Evolutionary conservation across 1,140 invertebrate species (phyloP).

Genomic region (Eubasilissa regina): DNA sequence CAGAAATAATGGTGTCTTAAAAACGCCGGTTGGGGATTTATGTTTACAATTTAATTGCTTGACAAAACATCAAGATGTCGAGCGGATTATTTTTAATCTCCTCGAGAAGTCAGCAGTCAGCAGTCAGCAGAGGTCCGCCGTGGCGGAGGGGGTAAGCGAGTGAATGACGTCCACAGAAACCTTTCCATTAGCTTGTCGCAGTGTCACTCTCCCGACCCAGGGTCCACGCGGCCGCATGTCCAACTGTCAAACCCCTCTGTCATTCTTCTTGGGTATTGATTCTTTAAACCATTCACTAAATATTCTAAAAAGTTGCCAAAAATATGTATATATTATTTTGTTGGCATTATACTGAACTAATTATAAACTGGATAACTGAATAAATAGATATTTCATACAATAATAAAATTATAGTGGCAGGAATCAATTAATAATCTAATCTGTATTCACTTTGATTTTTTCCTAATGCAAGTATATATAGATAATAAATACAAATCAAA

Average conservation of each 20-base stretch:
- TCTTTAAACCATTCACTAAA: neutral
- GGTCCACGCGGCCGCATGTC: neutral
- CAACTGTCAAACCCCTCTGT: neutral
- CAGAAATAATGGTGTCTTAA: too few relatives aligned
- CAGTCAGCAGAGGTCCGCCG: neutral
- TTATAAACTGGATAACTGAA: too few relatives aligned
- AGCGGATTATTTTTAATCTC: constrained; percentile 10
- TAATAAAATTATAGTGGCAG: too few relatives aligned
- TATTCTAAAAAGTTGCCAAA: too few relatives aligned
- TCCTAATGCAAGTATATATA: too few relatives aligned
- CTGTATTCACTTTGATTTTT: too few relatives aligned
- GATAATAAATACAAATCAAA: too few relatives aligned
- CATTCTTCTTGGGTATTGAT: neutral
- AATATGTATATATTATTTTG: too few relatives aligned
- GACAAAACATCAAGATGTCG: neutral
- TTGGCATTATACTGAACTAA: too few relatives aligned
- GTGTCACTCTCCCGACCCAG: constrained; percentile 28
- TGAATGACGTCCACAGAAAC: constrained; percentile 43
- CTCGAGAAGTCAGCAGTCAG: neutral
- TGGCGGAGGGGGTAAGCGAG: constrained; percentile 7
- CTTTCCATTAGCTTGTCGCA: constrained; percentile 54
- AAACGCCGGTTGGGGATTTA: too few relatives aligned
- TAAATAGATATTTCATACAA: too few relatives aligned
- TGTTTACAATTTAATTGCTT: neutral
- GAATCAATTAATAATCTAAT: too few relatives aligned